Evolutionary conservation across 2,113 vertebrate genomes (phyloP).

Genomic region (Isichthys henryi): DNA sequence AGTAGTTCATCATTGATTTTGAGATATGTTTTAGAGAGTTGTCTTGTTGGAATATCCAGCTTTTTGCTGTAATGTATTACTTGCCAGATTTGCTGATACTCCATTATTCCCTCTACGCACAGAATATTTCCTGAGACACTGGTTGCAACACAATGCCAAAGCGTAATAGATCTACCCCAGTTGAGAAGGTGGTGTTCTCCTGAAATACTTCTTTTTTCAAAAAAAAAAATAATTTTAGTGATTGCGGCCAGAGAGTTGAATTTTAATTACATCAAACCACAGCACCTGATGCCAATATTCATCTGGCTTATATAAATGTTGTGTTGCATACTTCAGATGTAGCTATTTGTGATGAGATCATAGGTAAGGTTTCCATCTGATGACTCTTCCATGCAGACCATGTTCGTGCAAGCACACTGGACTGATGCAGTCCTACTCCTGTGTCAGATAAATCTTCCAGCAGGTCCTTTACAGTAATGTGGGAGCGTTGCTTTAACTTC

Average conservation of each 20-base stretch:
- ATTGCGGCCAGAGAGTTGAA: not conserved
- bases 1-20: not conserved
- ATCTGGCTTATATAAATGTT: not conserved
- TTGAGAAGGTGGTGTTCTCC: not conserved
- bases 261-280: not conserved
- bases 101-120: not conserved
- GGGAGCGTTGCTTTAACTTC: not conserved
- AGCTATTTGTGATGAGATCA: not conserved
- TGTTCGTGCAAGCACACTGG: not conserved
- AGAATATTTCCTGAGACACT: not conserved
- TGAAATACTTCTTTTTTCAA: not conserved
- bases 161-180: not conserved
- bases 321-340: not conserved
- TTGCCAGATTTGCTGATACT: not conserved
- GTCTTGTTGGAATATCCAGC: not conserved
- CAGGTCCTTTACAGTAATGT: not conserved
- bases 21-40: not conserved
- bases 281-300: not conserved
- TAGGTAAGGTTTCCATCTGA: not conserved
- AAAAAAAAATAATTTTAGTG: not conserved
- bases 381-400: not conserved
- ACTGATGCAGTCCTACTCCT: not conserved
- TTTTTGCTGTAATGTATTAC: not conserved
- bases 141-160: not conserved
- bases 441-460: not conserved